Evolutionary conservation across 2,888 invertebrate species (phyloP), one percentile per base, ranked within the genome.

Genomic region (Eudasyphora cyanicolor): DNA sequence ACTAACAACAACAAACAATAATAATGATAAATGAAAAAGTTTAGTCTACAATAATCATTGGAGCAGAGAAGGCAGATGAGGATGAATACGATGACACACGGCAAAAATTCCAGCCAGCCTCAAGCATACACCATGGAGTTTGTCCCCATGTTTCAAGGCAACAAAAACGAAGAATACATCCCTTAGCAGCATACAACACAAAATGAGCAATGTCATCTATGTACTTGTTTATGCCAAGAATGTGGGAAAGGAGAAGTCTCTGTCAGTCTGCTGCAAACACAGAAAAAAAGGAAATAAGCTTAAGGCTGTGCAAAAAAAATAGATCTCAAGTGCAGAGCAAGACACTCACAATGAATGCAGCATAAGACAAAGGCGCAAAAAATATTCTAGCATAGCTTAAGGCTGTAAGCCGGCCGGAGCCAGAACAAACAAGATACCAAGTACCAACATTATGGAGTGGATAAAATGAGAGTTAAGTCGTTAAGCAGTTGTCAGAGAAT

Each of bases 121-220:
- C n/a, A n/a, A n/a, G n/a, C n/a, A n/a, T n/a, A n/a, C n/a, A n/a
- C n/a, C n/a, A n/a, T n/a, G n/a, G n/a, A n/a, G n/a, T n/a, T n/a
- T n/a, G n/a, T n/a, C n/a, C n/a, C n/a, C n/a, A n/a, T n/a, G 12
- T 38, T 12, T 38, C 38, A 38, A 8, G 54, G 24, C 5, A 38
- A 54, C 4, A 54, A 21, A 3, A 21, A 24, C 3, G 51, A 5
- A 54, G 51, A n/a, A n/a, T n/a, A n/a, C n/a, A n/a, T n/a, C n/a
- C n/a, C 27, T 17, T 10, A 64, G 1, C 62, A 62, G 17, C 60
- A 19, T 19, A 57, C 35, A 21, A 69, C 17, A 67, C 70, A 21
- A 76, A 78, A 77, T 70, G 77, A 80, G 77, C 80, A 79, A 27
- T 70, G 73, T 51, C 57, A n/a, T n/a, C n/a, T n/a, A n/a, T 64